These are phyloP conservation scores for Dermochelys coriacea DNA, from an alignment of 2,797 vertebrate species.

Conservation along the genomic window DNA sequence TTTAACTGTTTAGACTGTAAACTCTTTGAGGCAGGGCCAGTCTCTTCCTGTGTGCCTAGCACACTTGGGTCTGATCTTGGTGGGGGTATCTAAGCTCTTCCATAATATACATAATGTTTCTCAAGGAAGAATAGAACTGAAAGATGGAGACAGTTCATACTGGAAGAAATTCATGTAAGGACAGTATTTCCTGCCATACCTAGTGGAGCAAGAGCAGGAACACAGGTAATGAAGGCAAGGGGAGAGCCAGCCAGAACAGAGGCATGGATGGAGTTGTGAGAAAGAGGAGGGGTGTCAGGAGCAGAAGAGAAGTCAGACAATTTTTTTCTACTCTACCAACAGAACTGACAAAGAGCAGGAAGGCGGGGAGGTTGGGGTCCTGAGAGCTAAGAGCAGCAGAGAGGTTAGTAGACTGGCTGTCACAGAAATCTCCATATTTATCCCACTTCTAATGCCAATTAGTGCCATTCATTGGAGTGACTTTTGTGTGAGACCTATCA, in stretches of 20 bases:
- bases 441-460: background rate
- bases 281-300: background rate
- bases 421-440: background rate
- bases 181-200: background rate
- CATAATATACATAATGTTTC: background rate
- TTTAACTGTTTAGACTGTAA: too few relatives aligned
- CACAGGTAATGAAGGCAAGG: background rate
- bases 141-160: too few relatives aligned
- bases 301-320: too few relatives aligned
- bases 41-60: background rate
- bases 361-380: background rate
- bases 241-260: background rate
- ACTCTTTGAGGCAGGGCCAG: too few relatives aligned
- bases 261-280: background rate
- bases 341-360: background rate
- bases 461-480: background rate
- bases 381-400: background rate
- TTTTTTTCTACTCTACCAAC: too few relatives aligned
- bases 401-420: too few relatives aligned
- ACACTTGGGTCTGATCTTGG: background rate
- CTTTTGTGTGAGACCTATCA: background rate
- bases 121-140: background rate
- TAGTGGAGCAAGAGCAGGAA: background rate
- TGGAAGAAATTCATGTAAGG: background rate
- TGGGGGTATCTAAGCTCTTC: background rate